Percentiles rank a stretch among this genome's conserved stretches.
Evolutionary conservation across 2,113 vertebrate genomes (phyloP).

Genomic region (Poecilia latipinna): DNA sequence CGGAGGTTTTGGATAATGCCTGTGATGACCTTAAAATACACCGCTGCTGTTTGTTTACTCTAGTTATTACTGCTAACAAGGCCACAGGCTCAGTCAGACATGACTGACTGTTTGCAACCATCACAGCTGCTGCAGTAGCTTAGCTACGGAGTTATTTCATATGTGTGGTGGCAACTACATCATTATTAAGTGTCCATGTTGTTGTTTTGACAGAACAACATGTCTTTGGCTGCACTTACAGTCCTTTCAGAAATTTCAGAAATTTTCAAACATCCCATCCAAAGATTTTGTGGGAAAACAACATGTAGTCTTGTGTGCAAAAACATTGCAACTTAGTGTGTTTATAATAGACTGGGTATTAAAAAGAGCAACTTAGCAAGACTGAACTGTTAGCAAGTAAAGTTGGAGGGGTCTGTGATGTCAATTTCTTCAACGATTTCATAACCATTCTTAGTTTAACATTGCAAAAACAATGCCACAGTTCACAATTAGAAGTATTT

Average conservation of each 20-base stretch:
- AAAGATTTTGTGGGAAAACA: neutral
- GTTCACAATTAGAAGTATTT: neutral
- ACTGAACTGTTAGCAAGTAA: neutral
- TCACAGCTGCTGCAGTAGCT: conserved; percentile 43
- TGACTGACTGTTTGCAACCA: conserved; percentile 43
- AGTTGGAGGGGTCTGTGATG: neutral
- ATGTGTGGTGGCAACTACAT: conserved; percentile 11
- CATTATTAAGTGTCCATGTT: conserved; percentile 9
- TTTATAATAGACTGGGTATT: neutral
- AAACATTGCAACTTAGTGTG: neutral
- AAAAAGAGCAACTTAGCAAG: neutral
- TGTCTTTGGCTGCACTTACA: neutral
- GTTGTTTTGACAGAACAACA: neutral
- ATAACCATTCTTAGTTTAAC: neutral
- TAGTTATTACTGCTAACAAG: conserved; percentile 69
- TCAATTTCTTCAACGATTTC: neutral
- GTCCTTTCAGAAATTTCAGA: neutral
- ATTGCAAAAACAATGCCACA: neutral
- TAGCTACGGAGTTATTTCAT: neutral
- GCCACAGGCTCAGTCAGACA: conserved; percentile 58
- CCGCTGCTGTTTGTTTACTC: conserved; percentile 71
- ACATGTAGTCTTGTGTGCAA: too few relatives aligned
- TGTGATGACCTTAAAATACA: conserved; percentile 72
- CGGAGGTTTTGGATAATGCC: conserved; percentile 61
- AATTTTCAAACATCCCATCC: neutral